Percentiles rank a stretch among this genome's conserved stretches.
These are phyloP conservation scores for Heliconius congener DNA, from an alignment of 1,140 invertebrate genomes.

Conservation along the genomic window DNA sequence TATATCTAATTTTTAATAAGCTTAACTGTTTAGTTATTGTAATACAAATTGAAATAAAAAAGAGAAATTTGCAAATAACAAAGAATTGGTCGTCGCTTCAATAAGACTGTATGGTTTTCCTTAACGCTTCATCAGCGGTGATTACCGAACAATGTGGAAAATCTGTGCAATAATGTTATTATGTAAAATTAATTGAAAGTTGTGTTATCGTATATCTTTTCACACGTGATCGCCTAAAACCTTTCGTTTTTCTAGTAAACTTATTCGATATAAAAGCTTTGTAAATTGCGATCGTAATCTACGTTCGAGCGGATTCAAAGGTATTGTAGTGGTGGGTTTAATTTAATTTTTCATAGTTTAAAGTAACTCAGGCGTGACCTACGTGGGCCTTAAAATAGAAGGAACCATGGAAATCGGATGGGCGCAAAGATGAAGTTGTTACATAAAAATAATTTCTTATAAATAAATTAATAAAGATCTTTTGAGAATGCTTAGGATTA, in stretches of 20 bases:
- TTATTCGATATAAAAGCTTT: slow-evolving; percentile 25
- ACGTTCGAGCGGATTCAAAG: slow-evolving; percentile 17
- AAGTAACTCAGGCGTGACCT: slow-evolving; percentile 39
- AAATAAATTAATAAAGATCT: neutral
- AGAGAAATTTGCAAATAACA: neutral
- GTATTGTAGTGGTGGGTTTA: slow-evolving; percentile 38
- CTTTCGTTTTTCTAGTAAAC: slow-evolving; percentile 27
- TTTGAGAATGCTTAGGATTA: neutral
- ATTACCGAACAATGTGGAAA: slow-evolving; percentile 16
- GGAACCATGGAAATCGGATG: neutral
- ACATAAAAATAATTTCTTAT: neutral
- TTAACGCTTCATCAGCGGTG: neutral
- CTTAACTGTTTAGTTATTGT: neutral
- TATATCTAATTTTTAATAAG: slow-evolving; percentile 7
- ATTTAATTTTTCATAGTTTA: slow-evolving; percentile 54
- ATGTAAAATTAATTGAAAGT: slow-evolving; percentile 21
- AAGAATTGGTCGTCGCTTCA: neutral
- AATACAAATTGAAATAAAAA: slow-evolving; percentile 12
- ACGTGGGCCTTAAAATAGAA: slow-evolving; percentile 12
- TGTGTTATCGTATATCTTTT: slow-evolving; percentile 21
- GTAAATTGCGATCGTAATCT: slow-evolving; percentile 31
- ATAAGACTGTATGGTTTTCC: neutral
- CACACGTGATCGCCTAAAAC: slow-evolving; percentile 19
- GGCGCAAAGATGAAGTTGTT: neutral
- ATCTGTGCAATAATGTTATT: slow-evolving; percentile 13